Conservation (phyloP, 2,797 vertebrate genomes). For the Centroberyx gerrardi region DNA sequence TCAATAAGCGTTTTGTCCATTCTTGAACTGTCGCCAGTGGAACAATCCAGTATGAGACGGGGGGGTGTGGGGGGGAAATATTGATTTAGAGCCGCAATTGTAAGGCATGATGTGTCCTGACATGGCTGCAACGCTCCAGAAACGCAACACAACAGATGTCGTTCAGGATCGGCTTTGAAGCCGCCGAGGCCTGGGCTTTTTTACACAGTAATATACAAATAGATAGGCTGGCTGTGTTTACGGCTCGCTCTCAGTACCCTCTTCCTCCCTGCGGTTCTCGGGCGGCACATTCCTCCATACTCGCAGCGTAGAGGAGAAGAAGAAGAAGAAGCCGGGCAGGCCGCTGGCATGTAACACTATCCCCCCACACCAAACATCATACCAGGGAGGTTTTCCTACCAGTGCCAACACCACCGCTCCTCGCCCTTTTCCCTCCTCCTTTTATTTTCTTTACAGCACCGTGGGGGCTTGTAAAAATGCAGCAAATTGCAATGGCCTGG, state of each 20-base stretch:
- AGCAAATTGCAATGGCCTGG: neutral
- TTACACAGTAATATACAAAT: constrained; percentile 70
- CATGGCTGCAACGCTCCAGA: constrained; percentile 46
- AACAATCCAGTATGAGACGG: constrained; percentile 75
- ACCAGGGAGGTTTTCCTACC: constrained; percentile 60
- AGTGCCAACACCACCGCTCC: constrained; percentile 60
- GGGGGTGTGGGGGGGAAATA: constrained; percentile 66
- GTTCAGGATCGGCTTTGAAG: constrained; percentile 59
- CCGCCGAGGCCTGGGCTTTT: constrained; percentile 37
- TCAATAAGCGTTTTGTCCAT: constrained; percentile 74
- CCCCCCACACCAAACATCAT: constrained; percentile 74
- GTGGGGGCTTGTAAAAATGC: constrained; percentile 35
- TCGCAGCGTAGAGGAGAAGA: constrained; percentile 46
- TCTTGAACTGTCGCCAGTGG: constrained; percentile 77
- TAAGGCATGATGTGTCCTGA: constrained; percentile 67
- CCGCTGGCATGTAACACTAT: constrained; percentile 77
- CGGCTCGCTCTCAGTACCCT: constrained; percentile 67
- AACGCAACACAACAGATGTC: constrained; percentile 73
- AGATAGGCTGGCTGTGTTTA: constrained; percentile 67
- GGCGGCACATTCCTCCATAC: constrained; percentile 76
- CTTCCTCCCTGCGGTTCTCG: constrained; percentile 75
- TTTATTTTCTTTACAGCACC: constrained; percentile 46
- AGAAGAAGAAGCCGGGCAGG: constrained; percentile 73
- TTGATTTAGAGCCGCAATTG: constrained; percentile 79
- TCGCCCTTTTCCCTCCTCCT: constrained; percentile 21